A percentile compares a stretch with the other conserved stretches of the same genome.
Conservation (phyloP, 2,113 vertebrate genomes). For the Cairina moschata region DNA sequence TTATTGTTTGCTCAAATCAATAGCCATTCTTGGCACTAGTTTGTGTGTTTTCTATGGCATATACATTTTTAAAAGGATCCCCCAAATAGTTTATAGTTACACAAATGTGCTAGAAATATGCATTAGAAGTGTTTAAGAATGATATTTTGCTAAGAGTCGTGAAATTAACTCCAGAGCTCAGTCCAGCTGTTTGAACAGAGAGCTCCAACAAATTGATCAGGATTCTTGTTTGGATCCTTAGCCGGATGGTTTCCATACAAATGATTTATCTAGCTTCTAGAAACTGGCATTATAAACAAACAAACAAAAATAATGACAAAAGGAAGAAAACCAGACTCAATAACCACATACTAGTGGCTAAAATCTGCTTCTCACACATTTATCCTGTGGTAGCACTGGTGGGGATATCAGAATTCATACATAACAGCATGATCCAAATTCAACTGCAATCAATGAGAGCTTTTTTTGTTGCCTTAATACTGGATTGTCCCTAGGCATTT, state of each 20-base stretch:
- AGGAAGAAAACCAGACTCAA: background rate
- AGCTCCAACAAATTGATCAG: background rate
- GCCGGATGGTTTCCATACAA: background rate
- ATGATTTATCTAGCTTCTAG: background rate
- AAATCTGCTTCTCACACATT: background rate
- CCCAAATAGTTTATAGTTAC: background rate
- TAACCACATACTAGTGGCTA: background rate
- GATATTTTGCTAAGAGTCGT: background rate
- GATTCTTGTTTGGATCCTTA: background rate
- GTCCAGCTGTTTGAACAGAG: background rate
- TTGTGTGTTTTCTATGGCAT: background rate
- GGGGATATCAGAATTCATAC: background rate
- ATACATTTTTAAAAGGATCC: constrained; percentile 1
- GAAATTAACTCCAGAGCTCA: background rate
- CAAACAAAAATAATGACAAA: background rate
- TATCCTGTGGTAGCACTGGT: background rate
- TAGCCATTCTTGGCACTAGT: background rate
- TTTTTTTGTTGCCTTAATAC: background rate
- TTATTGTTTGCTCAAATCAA: background rate
- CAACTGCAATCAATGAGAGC: background rate
- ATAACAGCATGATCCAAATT: background rate
- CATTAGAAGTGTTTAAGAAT: background rate
- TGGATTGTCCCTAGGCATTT: background rate
- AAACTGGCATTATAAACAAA: background rate
- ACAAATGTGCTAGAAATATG: background rate